phyloP scores from a whole-genome alignment of 2,113 vertebrate genomes.

The Phyllostomus discolor region DNA sequence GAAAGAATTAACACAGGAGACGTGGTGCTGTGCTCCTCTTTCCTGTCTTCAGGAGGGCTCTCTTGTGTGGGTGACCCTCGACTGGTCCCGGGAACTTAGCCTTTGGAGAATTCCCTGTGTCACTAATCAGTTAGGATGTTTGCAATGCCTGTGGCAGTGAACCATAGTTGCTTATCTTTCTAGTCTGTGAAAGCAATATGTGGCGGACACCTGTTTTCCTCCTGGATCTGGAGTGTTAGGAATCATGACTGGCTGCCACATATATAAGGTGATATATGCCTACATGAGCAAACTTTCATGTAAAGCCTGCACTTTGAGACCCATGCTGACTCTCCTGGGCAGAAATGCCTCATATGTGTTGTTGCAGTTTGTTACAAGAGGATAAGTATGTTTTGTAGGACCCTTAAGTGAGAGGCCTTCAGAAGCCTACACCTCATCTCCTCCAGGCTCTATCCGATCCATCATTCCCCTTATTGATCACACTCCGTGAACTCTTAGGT shows the following conservation, averaged over 20 bases:
- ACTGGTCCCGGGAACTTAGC: not conserved
- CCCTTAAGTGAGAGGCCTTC: not conserved
- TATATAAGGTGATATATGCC: not conserved
- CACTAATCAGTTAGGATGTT: not conserved
- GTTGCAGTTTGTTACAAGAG: not conserved
- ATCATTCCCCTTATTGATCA: not conserved
- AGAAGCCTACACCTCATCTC: not conserved
- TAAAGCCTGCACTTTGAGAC: not conserved
- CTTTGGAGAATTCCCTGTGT: not conserved
- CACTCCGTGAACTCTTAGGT: not conserved
- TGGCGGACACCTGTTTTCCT: not conserved
- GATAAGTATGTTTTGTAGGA: not conserved
- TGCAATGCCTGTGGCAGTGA: not conserved
- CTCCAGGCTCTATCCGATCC: not conserved
- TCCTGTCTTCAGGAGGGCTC: not conserved
- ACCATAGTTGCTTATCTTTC: not conserved
- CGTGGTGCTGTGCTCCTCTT: not conserved
- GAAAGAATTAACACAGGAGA: not conserved
- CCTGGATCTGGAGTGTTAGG: not conserved
- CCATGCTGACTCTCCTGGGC: not conserved
- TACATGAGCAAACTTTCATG: rapidly evolving
- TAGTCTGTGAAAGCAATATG: not conserved
- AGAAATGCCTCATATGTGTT: not conserved
- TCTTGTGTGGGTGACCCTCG: not conserved
- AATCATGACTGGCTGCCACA: not conserved